phyloP scores from a whole-genome alignment of 2,888 invertebrate genomes.

The Oscheius sp. region DNA sequence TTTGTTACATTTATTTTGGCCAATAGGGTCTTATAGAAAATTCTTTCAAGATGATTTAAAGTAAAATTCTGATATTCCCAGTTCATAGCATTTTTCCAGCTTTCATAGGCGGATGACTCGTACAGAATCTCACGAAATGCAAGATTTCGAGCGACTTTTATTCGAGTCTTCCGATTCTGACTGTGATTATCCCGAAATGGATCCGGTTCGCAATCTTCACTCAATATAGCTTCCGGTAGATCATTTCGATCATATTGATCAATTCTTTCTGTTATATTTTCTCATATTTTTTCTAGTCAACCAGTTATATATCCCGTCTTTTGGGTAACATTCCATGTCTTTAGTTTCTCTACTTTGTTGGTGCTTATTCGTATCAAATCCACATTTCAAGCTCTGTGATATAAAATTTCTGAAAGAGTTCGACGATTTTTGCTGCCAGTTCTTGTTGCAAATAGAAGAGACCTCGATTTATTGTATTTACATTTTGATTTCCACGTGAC shows the following conservation, averaged over 20 bases:
- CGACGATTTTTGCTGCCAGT: constrained; percentile 7
- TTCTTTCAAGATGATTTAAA: constrained; percentile 62
- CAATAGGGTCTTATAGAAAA: constrained; percentile 79
- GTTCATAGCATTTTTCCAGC: constrained; percentile 39
- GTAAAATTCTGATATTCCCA: constrained; percentile 38
- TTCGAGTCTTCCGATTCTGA: constrained; percentile 42
- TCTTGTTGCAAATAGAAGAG: not conserved
- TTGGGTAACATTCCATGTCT: not conserved
- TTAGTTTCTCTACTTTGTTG: not conserved
- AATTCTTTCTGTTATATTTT: no score
- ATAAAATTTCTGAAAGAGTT: constrained; percentile 13
- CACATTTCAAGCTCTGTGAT: constrained; percentile 5
- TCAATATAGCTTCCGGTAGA: constrained; percentile 10
- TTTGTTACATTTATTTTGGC: constrained; percentile 95
- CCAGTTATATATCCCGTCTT: not conserved
- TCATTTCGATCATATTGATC: not conserved
- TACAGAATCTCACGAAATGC: constrained; percentile 58
- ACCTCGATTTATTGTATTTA: constrained; percentile 3
- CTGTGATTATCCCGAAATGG: constrained; percentile 31
- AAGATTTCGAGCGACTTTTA: constrained; percentile 59
- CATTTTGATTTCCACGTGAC: constrained; percentile 2
- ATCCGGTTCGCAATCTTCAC: constrained; percentile 25
- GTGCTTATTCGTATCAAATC: constrained; percentile 5
- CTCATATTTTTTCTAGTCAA: not conserved
- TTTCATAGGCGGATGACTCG: constrained; percentile 53